A percentile compares a stretch with the other conserved stretches of the same genome.
Evolutionary conservation across 2,113 vertebrate genomes (phyloP).

Genomic region (Channa argus): DNA sequence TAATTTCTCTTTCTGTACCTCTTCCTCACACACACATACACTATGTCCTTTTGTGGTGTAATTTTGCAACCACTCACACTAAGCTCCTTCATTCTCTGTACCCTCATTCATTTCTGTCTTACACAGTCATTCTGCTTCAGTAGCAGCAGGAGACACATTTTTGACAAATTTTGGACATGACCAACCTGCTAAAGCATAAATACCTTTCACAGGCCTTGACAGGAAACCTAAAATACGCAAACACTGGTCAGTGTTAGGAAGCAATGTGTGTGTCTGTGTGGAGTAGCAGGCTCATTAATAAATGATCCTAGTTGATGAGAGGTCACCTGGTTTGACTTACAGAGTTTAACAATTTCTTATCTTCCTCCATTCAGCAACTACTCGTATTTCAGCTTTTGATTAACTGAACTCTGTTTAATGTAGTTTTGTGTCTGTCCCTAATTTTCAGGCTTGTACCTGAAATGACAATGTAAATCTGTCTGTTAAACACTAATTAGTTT

Average conservation of each 20-base stretch:
- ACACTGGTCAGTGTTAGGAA: too few species aligned
- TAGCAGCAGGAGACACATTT: too few species aligned
- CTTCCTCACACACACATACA: constrained; percentile 2
- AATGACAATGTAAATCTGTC: constrained; percentile 24
- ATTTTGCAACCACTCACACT: neutral
- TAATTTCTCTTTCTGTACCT: constrained; percentile 39
- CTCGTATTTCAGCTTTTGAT: neutral
- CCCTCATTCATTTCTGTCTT: constrained; percentile 7
- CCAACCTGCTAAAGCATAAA: neutral
- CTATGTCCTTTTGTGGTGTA: constrained; percentile 10
- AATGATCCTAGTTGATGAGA: neutral
- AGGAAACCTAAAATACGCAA: too few species aligned
- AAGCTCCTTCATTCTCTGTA: neutral
- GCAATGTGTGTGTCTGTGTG: constrained; percentile 10
- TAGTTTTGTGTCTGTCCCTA: neutral
- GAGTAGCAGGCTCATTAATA: neutral
- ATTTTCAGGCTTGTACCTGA: neutral
- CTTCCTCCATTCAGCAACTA: constrained; percentile 36
- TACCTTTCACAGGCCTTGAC: neutral
- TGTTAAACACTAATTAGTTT: constrained; percentile 25
- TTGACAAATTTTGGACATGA: neutral
- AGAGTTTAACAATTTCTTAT: constrained; percentile 37
- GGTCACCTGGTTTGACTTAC: constrained; percentile 19
- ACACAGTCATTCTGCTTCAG: neutral
- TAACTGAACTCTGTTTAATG: neutral